phyloP scores from a whole-genome alignment of 2,113 vertebrate genomes.

The Saccopteryx leptura region DNA sequence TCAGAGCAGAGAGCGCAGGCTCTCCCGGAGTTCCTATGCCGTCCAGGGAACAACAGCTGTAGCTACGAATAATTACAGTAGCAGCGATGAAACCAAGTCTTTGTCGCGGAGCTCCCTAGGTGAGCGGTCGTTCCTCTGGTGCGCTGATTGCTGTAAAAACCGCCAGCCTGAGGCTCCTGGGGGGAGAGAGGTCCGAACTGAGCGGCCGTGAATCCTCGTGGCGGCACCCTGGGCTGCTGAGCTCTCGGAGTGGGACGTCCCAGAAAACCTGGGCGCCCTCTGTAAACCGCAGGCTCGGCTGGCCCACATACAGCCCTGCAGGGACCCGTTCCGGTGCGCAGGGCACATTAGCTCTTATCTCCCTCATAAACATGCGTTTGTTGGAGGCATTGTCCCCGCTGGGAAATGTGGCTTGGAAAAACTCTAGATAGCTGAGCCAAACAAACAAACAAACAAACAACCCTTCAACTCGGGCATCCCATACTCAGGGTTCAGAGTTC shows the following conservation, averaged over 20 bases:
- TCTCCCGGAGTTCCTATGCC: not conserved
- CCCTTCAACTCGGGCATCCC: not conserved
- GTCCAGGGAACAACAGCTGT: not conserved
- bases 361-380: constrained; percentile 35
- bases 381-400: not conserved
- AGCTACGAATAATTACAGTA: not conserved
- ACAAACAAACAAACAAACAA: not conserved
- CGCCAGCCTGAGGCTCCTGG: not conserved
- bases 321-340: constrained; percentile 21
- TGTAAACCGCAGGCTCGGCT: not conserved
- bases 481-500: not conserved
- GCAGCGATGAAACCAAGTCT: not conserved
- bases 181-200: not conserved
- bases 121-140: not conserved
- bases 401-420: not conserved
- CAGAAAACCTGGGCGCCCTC: not conserved
- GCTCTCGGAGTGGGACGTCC: not conserved
- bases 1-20: not conserved
- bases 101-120: not conserved
- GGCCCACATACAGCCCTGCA: not conserved
- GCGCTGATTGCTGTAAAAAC: not conserved
- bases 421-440: not conserved
- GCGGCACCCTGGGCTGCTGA: not conserved
- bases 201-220: not conserved
- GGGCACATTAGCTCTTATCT: constrained; percentile 42